phyloP scores from a whole-genome alignment of 2,888 invertebrate species.

The Lissonota sp. region DNA sequence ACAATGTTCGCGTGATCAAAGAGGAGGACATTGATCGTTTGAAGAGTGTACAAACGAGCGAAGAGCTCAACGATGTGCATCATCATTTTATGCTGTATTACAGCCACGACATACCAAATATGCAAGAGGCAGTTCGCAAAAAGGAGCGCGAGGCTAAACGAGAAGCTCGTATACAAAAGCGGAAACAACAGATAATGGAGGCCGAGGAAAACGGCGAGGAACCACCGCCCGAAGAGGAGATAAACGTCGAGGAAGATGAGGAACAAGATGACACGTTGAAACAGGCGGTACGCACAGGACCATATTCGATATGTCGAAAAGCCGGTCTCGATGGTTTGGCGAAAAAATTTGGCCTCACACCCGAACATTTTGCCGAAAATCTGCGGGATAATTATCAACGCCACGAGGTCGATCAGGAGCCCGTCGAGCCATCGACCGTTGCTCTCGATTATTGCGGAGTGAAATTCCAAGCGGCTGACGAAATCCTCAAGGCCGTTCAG shows the following conservation, averaged over 20 bases:
- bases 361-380: conserved; percentile 98
- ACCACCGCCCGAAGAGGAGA: conserved; percentile 86
- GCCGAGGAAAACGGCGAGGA: conserved; percentile 88
- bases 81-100: conserved; percentile 97
- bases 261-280: conserved; percentile 88
- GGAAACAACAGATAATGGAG: conserved; percentile 85
- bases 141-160: conserved; percentile 88
- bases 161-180: conserved; percentile 84
- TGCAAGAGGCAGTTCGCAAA: conserved; percentile 90
- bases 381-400: conserved; percentile 97
- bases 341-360: conserved; percentile 95
- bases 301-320: conserved; percentile 94
- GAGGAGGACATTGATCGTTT: conserved; percentile 94
- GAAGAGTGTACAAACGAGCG: conserved; percentile 91
- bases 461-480: conserved; percentile 87
- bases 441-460: conserved; percentile 89
- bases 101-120: conserved; percentile 91
- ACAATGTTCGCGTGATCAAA: conserved; percentile 91
- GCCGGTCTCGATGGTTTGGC: conserved; percentile 94
- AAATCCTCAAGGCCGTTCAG: conserved; percentile 95
- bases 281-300: conserved; percentile 94
- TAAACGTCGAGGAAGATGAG: conserved; percentile 85
- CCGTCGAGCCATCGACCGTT: conserved; percentile 92
- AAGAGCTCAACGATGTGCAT: conserved; percentile 97
- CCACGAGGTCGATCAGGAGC: conserved; percentile 97